These are phyloP conservation scores for Rotaria magnacalcarata DNA, from an alignment of 2,888 invertebrate genomes.

Conservation along the genomic window DNA sequence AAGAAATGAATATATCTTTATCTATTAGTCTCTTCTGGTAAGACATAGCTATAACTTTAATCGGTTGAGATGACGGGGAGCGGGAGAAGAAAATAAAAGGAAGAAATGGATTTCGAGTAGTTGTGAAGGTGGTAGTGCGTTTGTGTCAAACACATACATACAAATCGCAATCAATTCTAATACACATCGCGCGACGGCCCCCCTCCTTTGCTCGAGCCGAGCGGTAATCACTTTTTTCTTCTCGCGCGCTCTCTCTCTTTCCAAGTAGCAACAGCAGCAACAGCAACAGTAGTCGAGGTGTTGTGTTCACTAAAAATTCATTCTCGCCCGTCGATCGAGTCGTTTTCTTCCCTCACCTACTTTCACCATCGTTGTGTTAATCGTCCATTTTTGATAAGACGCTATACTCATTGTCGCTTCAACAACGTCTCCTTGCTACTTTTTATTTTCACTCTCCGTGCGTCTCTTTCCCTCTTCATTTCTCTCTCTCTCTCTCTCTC, in stretches of 20 bases:
- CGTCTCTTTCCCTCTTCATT: not conserved
- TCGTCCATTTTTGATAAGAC: conserved; percentile 26
- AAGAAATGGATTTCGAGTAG: not conserved
- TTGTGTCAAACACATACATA: conserved; percentile 18
- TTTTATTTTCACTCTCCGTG: not conserved
- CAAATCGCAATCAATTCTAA: conserved; percentile 28
- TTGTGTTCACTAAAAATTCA: conserved; percentile 26
- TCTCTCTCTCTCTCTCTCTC: not conserved
- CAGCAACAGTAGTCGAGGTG: not conserved
- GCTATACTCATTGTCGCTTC: not conserved
- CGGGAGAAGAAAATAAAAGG: not conserved
- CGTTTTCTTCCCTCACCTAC: conserved; percentile 18
- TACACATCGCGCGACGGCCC: not conserved
- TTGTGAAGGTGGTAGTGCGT: not conserved
- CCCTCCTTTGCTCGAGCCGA: not conserved
- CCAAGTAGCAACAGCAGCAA: not conserved
- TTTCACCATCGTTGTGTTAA: conserved; percentile 18
- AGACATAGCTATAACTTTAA: not conserved
- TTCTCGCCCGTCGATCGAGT: not conserved
- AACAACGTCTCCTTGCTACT: not conserved
- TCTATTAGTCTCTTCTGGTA: not conserved
- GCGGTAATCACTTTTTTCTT: not conserved
- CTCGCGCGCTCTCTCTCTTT: not conserved
- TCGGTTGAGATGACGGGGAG: not conserved
- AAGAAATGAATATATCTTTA: not conserved